Evolutionary conservation across 92 coral and sea anemone species (phyloP), one percentile per base, ranked within the genome.

Genomic region (Actinostola sp.): DNA sequence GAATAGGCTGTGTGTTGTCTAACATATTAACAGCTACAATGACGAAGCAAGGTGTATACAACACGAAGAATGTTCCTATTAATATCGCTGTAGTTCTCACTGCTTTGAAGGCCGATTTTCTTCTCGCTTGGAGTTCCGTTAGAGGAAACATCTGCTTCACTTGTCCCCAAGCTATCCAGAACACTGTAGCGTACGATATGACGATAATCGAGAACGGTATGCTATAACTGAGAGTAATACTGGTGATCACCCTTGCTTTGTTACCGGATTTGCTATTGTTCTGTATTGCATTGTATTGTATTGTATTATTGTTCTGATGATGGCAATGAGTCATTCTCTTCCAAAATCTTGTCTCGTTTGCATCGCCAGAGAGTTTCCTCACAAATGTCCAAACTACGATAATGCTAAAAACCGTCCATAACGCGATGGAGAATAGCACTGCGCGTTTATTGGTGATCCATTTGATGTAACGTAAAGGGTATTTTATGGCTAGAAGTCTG

Each of bases 371-470:
- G 7, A 39, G n/a, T n/a, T n/a, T n/a, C n/a, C n/a, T 39, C 45
- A 14, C 45, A 39, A 39, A 39, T 39, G 14, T 39, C 45, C 7
- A 21, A 31, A 20, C 1, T 17, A 0, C 28, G 11, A 15, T 8
- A 46, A 59, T 14, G n/a, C n/a, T n/a, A n/a, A n/a, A n/a, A 0
- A 73, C 15, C 15, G 58, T 19, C 79, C 79, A 73, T 19, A 61
- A 7, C 6, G 61, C 16, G 11, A 14, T 48, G 3, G 46, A 50
- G 16, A 49, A 3, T 2, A 73, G 24, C 1, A 48, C 39, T 30
- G 56, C 79, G 12, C 79, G 70, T 23, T 48, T 59, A 13, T 43
- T 61, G 1, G 79, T 73, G 5, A 73, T 46, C 79, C 70, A 59
- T 25, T 12, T 1, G 3, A 38, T 32, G 41, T 73, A 73, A 9